Percentiles rank a stretch among this genome's conserved stretches.
phyloP scores from a whole-genome alignment of 1,140 invertebrate genomes.

The Aphis gossypii region DNA sequence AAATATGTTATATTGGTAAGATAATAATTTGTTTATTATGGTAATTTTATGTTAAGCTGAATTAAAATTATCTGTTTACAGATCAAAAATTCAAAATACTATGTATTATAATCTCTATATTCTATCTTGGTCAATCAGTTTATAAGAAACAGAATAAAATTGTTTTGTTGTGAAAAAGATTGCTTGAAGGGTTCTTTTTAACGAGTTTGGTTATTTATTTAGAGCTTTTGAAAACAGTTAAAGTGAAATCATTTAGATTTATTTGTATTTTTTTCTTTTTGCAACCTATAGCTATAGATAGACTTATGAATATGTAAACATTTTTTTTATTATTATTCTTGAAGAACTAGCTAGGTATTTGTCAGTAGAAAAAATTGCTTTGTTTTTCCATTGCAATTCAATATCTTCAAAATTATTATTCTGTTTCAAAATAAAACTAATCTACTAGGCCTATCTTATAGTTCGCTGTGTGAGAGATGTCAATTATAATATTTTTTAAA shows the following conservation, averaged over 20 bases:
- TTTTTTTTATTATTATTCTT: background rate
- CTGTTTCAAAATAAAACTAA: background rate
- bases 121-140: background rate
- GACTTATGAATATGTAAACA: background rate
- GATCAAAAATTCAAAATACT: background rate
- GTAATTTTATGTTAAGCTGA: background rate
- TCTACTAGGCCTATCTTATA: background rate
- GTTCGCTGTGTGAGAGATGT: background rate
- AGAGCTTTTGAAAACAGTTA: background rate
- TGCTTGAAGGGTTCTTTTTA: background rate
- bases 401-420: background rate
- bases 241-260: background rate
- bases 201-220: constrained; percentile 1
- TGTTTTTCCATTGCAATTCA: background rate
- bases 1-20: background rate
- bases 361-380: too few relatives aligned
- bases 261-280: background rate
- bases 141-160: background rate
- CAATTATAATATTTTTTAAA: background rate
- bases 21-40: background rate
- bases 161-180: background rate
- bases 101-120: background rate
- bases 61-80: background rate
- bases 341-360: background rate
- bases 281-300: background rate